A percentile compares a stretch with the other conserved stretches of the same genome.
These are phyloP conservation scores for Imbricaverruca yamaguchii DNA, from an alignment of 2,888 invertebrate genomes.

Conservation along the genomic window DNA sequence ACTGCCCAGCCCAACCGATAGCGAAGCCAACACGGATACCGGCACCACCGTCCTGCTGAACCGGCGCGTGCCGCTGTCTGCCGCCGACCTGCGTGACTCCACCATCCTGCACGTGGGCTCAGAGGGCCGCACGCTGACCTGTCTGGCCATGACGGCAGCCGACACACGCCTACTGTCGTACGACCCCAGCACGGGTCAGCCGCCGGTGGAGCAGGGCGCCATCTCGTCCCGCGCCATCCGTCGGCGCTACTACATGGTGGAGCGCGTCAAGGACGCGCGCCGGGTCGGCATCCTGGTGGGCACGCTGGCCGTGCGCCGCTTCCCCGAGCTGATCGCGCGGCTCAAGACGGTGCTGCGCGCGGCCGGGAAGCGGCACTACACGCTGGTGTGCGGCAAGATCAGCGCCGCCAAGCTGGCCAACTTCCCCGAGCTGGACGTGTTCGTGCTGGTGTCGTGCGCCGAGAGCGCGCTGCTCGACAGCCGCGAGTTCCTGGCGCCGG, in stretches of 20 bases:
- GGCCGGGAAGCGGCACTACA: slow-evolving; percentile 78
- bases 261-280: slow-evolving; percentile 83
- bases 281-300: slow-evolving; percentile 84
- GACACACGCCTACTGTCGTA: slow-evolving; percentile 41
- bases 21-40: not conserved
- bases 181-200: slow-evolving; percentile 36
- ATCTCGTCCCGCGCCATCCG: slow-evolving; percentile 48
- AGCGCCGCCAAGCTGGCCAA: slow-evolving; percentile 93
- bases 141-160: slow-evolving; percentile 46
- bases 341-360: slow-evolving; percentile 62
- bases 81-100: not conserved
- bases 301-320: slow-evolving; percentile 75
- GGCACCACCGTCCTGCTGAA: not conserved
- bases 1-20: not conserved
- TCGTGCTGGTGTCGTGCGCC: slow-evolving; percentile 83
- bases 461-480: slow-evolving; percentile 76
- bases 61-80: not conserved
- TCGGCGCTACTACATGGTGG: slow-evolving; percentile 72
- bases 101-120: not conserved
- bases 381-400: slow-evolving; percentile 87
- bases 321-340: slow-evolving; percentile 62
- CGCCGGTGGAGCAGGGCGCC: slow-evolving; percentile 37
- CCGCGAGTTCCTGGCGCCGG: slow-evolving; percentile 78
- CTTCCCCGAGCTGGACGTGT: slow-evolving; percentile 88
- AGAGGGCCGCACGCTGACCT: slow-evolving; percentile 48